phyloP scores from a whole-genome alignment of 1,140 invertebrate species.

The Drosophila bocqueti region DNA sequence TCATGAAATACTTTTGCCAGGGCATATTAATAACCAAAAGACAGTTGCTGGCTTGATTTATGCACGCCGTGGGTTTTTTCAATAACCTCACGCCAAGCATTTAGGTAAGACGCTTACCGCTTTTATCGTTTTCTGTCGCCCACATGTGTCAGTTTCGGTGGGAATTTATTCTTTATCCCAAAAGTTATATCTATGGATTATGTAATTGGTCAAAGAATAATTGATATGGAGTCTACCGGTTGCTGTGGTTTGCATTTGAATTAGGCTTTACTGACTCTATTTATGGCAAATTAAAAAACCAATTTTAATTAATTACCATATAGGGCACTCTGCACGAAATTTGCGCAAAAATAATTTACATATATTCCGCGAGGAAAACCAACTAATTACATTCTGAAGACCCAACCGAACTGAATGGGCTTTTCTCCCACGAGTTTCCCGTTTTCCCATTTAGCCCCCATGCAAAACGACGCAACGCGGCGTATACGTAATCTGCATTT shows the following conservation, averaged over 20 bases:
- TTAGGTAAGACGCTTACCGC: slow-evolving; percentile 45
- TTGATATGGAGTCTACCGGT: slow-evolving; percentile 7
- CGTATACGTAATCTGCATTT: slow-evolving; percentile 60
- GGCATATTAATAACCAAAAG: slow-evolving; percentile 76
- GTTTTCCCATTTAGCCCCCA: slow-evolving; percentile 14
- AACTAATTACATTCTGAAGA: slow-evolving; percentile 51
- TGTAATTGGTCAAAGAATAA: slow-evolving; percentile 30
- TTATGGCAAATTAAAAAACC: slow-evolving; percentile 21
- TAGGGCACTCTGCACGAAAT: slow-evolving; percentile 13
- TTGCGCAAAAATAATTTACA: slow-evolving; percentile 43
- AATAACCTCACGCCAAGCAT: slow-evolving; percentile 42
- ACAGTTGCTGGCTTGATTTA: slow-evolving; percentile 74
- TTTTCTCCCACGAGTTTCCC: neutral
- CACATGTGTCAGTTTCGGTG: slow-evolving; percentile 38
- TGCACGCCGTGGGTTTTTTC: slow-evolving; percentile 46
- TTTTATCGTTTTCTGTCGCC: slow-evolving; percentile 20
- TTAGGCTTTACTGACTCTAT: slow-evolving; percentile 1
- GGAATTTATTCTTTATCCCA: slow-evolving; percentile 34
- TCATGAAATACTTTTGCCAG: slow-evolving; percentile 64
- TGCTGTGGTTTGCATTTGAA: neutral
- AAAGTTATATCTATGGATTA: slow-evolving; percentile 19
- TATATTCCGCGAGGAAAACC: slow-evolving; percentile 15
- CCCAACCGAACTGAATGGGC: slow-evolving; percentile 23
- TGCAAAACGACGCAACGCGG: slow-evolving; percentile 38
- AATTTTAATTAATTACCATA: slow-evolving; percentile 47